Evolutionary conservation across 2,797 vertebrate genomes (phyloP), one percentile per base, ranked within the genome.

Genomic region (Cyclopterus lumpus): DNA sequence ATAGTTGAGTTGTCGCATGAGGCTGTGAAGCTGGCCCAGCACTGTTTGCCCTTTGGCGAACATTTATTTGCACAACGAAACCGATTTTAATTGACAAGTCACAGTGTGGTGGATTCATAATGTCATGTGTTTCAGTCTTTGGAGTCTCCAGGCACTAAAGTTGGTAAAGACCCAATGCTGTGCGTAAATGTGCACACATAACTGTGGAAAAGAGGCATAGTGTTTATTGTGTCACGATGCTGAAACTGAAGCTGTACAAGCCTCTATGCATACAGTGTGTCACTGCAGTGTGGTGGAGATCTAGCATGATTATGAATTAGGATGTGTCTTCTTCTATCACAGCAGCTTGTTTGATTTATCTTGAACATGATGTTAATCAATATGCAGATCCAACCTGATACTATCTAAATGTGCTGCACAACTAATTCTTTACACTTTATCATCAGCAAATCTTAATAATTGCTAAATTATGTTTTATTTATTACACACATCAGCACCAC

Each of bases 21-120:
- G 60, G 82, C 63, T 71, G 70, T 73, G 75, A 71, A 28, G 24
- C 59, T 79, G 32, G 69, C 36, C 22, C 51, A 42, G 61, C 40
- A 44, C 38, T 22, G 64, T 66, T 55, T 73, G 51, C 0, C 2
- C 57, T 67, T 67, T 57, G 59, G 58, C 8, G 22, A 74, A 24
- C 28, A 51, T 42, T 61, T 64, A 0, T 64, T n/a, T 12, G 14
- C 44, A 40, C 14, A 48, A 40, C 20, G 4, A 69, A 72, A 53
- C 3, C 1, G 24, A 15, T 20, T 61, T 62, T 26, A 11, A 51
- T 24, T 8, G 58, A 2, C 0, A 79, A 10, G 5, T 61, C 46
- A 40, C 7, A 48, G 15, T 57, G 51, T 49, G 30, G 24, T 8
- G 20, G 14, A 49, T 66, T 55, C 20, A 34, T n/a, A 32, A 32